These are phyloP conservation scores for Stegophylla sp. DNA, from an alignment of 2,888 invertebrate genomes.

Conservation along the genomic window DNA sequence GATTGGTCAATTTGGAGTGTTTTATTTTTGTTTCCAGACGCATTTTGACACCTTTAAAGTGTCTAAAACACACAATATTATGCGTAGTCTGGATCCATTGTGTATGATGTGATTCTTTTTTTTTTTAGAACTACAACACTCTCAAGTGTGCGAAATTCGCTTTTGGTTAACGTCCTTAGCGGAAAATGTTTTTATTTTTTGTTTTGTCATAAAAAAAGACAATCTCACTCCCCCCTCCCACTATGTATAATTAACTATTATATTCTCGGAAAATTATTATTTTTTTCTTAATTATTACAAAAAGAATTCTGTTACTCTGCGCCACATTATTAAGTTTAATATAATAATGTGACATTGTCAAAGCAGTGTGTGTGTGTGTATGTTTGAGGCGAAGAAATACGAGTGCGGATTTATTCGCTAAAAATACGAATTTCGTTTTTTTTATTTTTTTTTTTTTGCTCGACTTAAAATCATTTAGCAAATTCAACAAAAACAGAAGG, in stretches of 20 bases:
- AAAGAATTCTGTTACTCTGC: conserved; percentile 19
- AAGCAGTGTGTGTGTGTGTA: not conserved
- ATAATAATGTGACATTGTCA: conserved; percentile 30
- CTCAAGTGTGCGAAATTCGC: not conserved
- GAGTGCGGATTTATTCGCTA: conserved; percentile 27
- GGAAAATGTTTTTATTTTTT: not conserved
- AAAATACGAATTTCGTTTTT: conserved; percentile 43
- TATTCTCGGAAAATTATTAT: not conserved
- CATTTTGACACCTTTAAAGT: too few species aligned
- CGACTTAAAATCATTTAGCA: conserved; percentile 29
- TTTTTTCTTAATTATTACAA: conserved; percentile 18
- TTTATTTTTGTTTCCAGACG: too few species aligned
- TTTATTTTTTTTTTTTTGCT: conserved; percentile 26
- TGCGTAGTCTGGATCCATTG: too few species aligned
- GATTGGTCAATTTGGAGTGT: too few species aligned
- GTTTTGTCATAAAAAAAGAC: not conserved
- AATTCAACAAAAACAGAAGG: conserved; percentile 23
- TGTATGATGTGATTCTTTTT: too few species aligned
- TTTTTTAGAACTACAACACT: too few species aligned
- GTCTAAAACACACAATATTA: too few species aligned
- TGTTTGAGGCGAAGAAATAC: not conserved
- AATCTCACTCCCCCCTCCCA: conserved; percentile 5
- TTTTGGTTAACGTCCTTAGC: conserved; percentile 10
- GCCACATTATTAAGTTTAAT: conserved; percentile 34
- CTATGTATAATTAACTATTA: conserved; percentile 15